These are phyloP conservation scores for Synanthedon formicaeformis DNA, from an alignment of 2,888 invertebrate species.

Conservation along the genomic window DNA sequence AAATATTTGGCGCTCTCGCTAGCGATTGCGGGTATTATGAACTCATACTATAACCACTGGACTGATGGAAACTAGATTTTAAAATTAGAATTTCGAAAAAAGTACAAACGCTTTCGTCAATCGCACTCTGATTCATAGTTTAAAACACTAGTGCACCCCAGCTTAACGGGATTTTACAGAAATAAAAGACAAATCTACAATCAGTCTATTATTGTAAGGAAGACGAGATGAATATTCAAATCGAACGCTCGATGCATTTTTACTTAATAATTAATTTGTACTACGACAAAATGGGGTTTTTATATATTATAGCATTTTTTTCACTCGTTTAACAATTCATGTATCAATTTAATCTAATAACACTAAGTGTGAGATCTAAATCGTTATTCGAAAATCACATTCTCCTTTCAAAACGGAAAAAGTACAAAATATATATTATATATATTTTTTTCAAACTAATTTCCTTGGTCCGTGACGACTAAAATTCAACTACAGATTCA, in stretches of 20 bases:
- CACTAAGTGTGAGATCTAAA: conserved; percentile 31
- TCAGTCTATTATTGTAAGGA: conserved; percentile 60
- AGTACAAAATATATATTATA: conserved; percentile 59
- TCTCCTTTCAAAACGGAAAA: conserved; percentile 35
- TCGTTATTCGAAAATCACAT: conserved; percentile 20
- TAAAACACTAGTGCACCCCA: conserved; percentile 63
- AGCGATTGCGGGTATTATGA: too few relatives aligned
- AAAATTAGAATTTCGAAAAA: too few relatives aligned
- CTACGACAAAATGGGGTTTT: conserved; percentile 47
- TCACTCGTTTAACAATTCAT: conserved; percentile 19
- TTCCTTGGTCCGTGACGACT: conserved; percentile 57
- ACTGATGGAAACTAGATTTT: too few relatives aligned
- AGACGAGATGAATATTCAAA: conserved; percentile 36
- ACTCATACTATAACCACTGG: too few relatives aligned
- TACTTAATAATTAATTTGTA: conserved; percentile 57
- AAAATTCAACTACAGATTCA: conserved; percentile 22
- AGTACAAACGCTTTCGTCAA: too few relatives aligned
- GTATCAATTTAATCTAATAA: conserved; percentile 33
- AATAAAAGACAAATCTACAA: conserved; percentile 35
- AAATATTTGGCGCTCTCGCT: too few relatives aligned
- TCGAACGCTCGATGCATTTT: conserved; percentile 27
- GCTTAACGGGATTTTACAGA: conserved; percentile 48
- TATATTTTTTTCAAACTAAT: conserved; percentile 31
- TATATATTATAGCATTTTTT: conserved; percentile 17
- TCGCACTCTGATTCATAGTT: too few relatives aligned